Evolutionary conservation across 2,797 vertebrate genomes (phyloP).

Genomic region (Semotilus atromaculatus): DNA sequence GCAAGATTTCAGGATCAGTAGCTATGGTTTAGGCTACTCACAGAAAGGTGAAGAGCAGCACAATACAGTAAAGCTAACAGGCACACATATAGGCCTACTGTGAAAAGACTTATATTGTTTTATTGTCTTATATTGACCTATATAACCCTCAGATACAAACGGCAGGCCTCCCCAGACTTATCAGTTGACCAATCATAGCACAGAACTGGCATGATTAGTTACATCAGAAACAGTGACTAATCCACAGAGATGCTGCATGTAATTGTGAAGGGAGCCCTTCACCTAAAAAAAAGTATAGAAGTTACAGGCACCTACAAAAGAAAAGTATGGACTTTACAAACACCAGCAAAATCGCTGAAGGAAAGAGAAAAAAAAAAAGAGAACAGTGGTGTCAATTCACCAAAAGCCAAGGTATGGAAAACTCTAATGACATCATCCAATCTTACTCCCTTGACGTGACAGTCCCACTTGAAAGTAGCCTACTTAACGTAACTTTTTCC

Average conservation of each 20-base stretch:
- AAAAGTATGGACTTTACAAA: neutral
- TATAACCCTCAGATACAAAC: neutral
- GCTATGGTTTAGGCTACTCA: neutral
- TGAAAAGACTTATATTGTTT: neutral
- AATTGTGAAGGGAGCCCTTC: neutral
- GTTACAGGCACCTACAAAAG: neutral
- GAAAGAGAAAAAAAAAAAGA: too few species aligned
- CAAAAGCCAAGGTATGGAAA: too few species aligned
- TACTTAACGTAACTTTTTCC: too few species aligned
- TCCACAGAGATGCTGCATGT: neutral
- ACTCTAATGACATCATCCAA: too few species aligned
- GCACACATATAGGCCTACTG: too few species aligned
- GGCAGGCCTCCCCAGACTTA: neutral
- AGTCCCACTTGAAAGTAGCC: too few species aligned
- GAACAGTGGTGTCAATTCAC: too few species aligned
- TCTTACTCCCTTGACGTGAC: too few species aligned
- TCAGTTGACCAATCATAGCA: constrained; percentile 15
- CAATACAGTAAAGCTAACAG: neutral
- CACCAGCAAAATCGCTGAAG: neutral
- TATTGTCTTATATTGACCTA: too few species aligned
- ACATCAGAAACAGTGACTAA: neutral
- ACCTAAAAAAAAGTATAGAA: neutral
- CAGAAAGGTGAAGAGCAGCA: neutral
- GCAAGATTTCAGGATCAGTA: neutral
- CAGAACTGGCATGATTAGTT: neutral